phyloP scores from a whole-genome alignment of 2,113 vertebrate species.

The Solea solea region DNA sequence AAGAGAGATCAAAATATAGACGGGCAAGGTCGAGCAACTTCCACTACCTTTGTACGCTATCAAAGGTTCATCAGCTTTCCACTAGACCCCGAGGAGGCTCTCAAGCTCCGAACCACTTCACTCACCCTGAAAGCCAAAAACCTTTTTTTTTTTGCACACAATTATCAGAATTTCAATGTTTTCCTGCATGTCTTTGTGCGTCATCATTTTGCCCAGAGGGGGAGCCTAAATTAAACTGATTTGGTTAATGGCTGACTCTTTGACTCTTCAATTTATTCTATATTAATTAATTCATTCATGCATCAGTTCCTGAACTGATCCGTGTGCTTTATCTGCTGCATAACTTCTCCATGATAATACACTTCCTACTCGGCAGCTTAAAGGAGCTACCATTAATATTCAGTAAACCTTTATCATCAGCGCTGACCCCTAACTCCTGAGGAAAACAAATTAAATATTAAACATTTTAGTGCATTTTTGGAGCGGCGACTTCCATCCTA shows the following conservation, averaged over 20 bases:
- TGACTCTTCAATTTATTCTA: neutral
- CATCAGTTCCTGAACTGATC: conserved; percentile 1
- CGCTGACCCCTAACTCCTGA: neutral
- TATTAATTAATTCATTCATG: conserved; percentile 6
- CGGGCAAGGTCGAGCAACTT: conserved; percentile 40
- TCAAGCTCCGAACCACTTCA: conserved; percentile 5
- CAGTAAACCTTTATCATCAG: neutral
- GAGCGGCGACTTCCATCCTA: conserved; percentile 8
- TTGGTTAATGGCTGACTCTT: conserved; percentile 7
- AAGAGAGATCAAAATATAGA: conserved; percentile 58
- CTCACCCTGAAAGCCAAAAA: conserved; percentile 20
- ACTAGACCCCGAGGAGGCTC: conserved; percentile 12
- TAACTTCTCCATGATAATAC: neutral
- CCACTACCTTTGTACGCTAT: conserved; percentile 33
- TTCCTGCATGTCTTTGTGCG: conserved; percentile 1
- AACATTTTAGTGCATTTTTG: neutral
- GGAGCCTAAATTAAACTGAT: conserved; percentile 7
- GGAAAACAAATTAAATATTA: neutral
- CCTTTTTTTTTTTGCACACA: conserved; percentile 22
- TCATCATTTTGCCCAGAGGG: conserved; percentile 9
- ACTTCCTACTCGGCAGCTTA: neutral
- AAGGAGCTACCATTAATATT: neutral
- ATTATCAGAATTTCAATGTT: conserved; percentile 16
- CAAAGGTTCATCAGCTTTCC: conserved; percentile 36
- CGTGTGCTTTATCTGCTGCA: conserved; percentile 13